A percentile compares a stretch with the other conserved stretches of the same genome.
These are phyloP conservation scores for Notodonta dromedarius DNA, from an alignment of 2,888 invertebrate genomes.

Conservation along the genomic window DNA sequence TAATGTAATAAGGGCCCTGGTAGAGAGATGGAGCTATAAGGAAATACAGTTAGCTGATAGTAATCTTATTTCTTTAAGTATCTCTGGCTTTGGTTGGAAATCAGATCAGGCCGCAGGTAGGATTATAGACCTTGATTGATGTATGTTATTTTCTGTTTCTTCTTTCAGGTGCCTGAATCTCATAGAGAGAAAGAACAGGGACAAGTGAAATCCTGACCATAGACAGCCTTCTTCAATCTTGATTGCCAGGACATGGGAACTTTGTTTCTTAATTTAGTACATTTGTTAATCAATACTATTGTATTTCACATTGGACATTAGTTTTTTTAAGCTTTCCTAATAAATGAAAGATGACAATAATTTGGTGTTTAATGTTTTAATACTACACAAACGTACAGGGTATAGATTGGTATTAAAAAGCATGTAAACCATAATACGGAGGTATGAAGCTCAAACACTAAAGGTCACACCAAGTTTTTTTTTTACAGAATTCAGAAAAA, in stretches of 20 bases:
- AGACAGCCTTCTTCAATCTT: neutral
- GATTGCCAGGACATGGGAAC: neutral
- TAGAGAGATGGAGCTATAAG: too few relatives aligned
- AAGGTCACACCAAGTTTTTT: too few relatives aligned
- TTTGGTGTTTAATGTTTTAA: neutral
- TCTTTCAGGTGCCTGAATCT: slow-evolving; percentile 42
- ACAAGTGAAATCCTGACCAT: slow-evolving; percentile 28
- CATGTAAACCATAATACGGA: too few relatives aligned
- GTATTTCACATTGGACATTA: neutral
- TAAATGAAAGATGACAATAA: neutral
- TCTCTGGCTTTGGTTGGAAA: too few relatives aligned
- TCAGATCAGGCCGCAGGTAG: too few relatives aligned
- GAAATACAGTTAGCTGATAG: too few relatives aligned
- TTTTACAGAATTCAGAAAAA: too few relatives aligned
- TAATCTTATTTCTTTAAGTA: too few relatives aligned
- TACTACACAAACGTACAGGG: slow-evolving; percentile 1
- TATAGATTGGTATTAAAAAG: neutral
- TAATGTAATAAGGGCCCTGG: too few relatives aligned
- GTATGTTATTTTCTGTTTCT: neutral
- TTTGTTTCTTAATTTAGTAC: slow-evolving; percentile 1
- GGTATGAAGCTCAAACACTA: too few relatives aligned
- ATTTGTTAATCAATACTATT: slow-evolving; percentile 7
- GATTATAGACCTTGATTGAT: too few relatives aligned
- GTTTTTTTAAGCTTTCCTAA: neutral
- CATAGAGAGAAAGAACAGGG: slow-evolving; percentile 31